Conservation (phyloP, 2,113 vertebrate species). For the Nymphicus hollandicus region DNA sequence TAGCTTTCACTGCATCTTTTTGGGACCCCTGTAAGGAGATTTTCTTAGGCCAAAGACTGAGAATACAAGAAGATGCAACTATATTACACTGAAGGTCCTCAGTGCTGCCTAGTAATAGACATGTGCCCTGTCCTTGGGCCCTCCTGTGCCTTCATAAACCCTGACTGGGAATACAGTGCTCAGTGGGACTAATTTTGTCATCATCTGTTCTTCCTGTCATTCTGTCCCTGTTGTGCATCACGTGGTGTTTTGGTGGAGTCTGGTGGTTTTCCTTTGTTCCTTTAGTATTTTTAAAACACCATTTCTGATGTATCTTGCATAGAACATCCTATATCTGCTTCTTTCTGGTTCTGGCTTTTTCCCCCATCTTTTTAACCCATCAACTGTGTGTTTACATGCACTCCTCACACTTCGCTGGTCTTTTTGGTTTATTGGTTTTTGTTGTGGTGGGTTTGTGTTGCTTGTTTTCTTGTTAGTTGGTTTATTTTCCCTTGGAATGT, state of each 20-base stretch:
- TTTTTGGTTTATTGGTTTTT: not conserved
- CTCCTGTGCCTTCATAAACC: not conserved
- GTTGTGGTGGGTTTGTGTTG: not conserved
- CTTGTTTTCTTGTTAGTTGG: not conserved
- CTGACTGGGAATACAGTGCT: accelerated
- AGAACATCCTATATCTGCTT: not conserved
- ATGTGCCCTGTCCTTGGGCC: not conserved
- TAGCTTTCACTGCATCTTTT: not conserved
- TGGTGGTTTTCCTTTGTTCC: not conserved
- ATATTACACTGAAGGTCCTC: not conserved
- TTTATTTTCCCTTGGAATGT: constrained; percentile 7
- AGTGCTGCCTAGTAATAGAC: too few species aligned
- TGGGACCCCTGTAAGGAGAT: not conserved
- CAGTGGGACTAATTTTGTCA: not conserved
- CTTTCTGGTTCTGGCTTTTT: not conserved
- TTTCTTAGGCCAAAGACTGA: not conserved
- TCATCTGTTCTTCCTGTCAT: not conserved
- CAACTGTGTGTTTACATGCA: not conserved
- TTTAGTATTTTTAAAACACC: not conserved
- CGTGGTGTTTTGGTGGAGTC: not conserved
- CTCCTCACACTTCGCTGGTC: not conserved
- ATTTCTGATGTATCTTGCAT: not conserved
- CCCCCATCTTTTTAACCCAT: accelerated
- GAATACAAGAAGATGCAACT: not conserved
- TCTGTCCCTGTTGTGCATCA: not conserved